A percentile compares a stretch with the other conserved stretches of the same genome.
These are phyloP conservation scores for Hyles vespertilio DNA, from an alignment of 1,140 invertebrate species.

Conservation along the genomic window DNA sequence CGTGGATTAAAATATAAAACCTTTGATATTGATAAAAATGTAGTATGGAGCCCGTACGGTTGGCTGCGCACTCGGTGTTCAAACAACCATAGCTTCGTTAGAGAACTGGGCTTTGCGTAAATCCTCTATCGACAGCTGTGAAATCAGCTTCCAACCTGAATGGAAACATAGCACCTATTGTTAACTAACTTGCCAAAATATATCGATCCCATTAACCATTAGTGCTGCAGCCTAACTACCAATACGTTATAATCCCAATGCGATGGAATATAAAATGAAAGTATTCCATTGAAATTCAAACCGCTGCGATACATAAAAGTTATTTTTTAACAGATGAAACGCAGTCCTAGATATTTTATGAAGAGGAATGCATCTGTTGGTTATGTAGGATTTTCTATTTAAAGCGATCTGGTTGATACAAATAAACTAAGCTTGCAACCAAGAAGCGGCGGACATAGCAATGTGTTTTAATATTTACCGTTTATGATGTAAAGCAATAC, in stretches of 20 bases:
- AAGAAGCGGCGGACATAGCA: neutral
- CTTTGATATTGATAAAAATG: slow-evolving; percentile 20
- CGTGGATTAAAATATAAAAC: slow-evolving; percentile 6
- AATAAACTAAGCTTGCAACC: neutral
- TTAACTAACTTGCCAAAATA: slow-evolving; percentile 11
- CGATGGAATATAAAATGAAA: no score
- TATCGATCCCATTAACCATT: neutral
- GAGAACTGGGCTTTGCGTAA: slow-evolving; percentile 26
- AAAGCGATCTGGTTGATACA: neutral
- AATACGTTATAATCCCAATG: no score
- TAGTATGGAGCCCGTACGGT: slow-evolving; percentile 9
- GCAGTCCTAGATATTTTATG: no score
- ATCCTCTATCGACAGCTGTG: slow-evolving; percentile 30
- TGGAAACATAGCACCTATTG: slow-evolving; percentile 13
- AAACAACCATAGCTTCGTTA: slow-evolving; percentile 37
- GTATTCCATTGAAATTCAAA: no score
- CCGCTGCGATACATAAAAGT: no score
- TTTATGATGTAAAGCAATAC: neutral
- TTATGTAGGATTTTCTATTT: no score
- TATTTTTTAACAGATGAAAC: no score
- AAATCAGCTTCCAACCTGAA: slow-evolving; percentile 20
- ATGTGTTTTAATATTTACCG: neutral
- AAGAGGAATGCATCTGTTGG: no score
- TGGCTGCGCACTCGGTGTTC: slow-evolving; percentile 12
- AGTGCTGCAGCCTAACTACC: no score